phyloP scores from a whole-genome alignment of 2,888 invertebrate species.

The Allygus modestus region DNA sequence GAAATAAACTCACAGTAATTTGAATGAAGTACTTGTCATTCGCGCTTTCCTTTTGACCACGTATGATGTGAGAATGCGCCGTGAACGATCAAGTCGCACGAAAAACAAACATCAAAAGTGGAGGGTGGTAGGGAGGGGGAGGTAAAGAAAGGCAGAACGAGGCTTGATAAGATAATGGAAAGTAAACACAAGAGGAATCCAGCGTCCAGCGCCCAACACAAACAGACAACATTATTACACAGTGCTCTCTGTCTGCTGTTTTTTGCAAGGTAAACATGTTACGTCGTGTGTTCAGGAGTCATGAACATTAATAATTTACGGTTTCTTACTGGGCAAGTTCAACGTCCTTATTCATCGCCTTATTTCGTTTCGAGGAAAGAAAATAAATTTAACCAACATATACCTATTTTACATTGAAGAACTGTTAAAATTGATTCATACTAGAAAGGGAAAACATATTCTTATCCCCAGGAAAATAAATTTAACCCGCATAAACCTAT shows the following conservation, averaged over 20 bases:
- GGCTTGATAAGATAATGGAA: constrained; percentile 55
- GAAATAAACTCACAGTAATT: too few relatives aligned
- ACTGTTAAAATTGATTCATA: too few relatives aligned
- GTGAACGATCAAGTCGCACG: neutral
- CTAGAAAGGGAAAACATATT: too few relatives aligned
- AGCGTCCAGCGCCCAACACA: constrained; percentile 46
- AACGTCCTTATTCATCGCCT: neutral
- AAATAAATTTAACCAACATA: too few relatives aligned
- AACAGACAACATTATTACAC: constrained; percentile 37
- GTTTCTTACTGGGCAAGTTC: neutral
- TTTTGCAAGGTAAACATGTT: constrained; percentile 32
- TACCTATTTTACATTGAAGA: too few relatives aligned
- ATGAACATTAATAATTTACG: neutral
- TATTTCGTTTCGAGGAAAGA: too few relatives aligned
- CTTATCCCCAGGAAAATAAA: too few relatives aligned
- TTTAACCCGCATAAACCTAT: too few relatives aligned
- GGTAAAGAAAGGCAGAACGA: constrained; percentile 31
- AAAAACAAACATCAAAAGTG: constrained; percentile 1
- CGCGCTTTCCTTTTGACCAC: too few relatives aligned
- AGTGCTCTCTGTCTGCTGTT: constrained; percentile 16
- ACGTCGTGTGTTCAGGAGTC: neutral
- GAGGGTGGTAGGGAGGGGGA: neutral
- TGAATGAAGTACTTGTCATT: too few relatives aligned
- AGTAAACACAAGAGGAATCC: constrained; percentile 42
- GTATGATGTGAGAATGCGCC: too few relatives aligned